Base-by-base conservation (phyloP, 1,140 invertebrate genomes). In the Drosophila navojoa region DNA sequence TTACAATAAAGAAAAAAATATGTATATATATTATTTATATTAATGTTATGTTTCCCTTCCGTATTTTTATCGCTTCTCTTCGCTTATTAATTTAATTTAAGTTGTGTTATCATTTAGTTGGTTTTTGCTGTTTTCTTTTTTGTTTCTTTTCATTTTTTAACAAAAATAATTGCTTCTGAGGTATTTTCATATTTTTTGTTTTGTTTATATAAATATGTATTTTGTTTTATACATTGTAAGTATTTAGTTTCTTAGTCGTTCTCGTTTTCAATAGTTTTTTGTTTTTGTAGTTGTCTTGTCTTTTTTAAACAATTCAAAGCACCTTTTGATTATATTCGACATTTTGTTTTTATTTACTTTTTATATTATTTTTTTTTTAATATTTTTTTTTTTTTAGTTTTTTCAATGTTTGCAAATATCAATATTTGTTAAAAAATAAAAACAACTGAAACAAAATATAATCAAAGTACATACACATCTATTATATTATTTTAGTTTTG, bases 101-200 rank as follows among this genome's bases (percentile, higher is more conserved):
- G 13, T 71, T 47, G 25, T 79, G 69, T 77, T 73, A 73, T 76
- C 63, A 69, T 64, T 79, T 62, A 67, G 55, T 71, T 76, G 47
- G 9, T 76, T 75, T 38, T 72, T 71, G 19, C 44, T 76, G 49
- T 58, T 54, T 64, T 81, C 57, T 73, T 77, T 62, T 76, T 81
- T 66, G 22, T 79, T 81, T 81, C 61, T 67, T 61, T 81, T 59
- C 73, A 76, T 69, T 44, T 79, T 81, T 73, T 89, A 90, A 91
- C 82, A 91, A 91, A 91, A 91, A 91, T 91, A 91, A 91, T 91
- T 91, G 89, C 84, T 91, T 90, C 57, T 91, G 89, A 91, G 89
- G 89, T 90, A 90, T 90, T 90, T 90, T 62, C 35, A 38, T 38
- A 38, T 69, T 90, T 73, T 64, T 90, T 32, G 29, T 32, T 90